These are phyloP conservation scores for Phrynosoma blainvillii DNA, from an alignment of 2,113 vertebrate genomes.

Conservation along the genomic window DNA sequence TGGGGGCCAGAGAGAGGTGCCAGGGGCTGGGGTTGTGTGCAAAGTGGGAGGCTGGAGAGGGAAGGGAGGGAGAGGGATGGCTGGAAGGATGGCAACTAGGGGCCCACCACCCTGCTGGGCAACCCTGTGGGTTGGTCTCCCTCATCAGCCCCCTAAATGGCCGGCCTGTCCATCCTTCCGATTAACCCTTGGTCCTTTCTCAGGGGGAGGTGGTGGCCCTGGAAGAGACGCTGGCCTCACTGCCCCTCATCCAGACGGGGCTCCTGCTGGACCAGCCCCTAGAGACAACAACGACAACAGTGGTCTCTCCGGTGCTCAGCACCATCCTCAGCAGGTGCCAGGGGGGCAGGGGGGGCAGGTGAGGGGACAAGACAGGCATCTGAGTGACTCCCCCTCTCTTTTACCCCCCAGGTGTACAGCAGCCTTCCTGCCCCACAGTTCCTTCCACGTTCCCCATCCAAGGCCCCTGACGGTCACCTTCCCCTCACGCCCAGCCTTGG, in stretches of 20 bases:
- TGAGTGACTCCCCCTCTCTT: not conserved
- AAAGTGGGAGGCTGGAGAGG: no score
- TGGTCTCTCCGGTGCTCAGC: constrained; percentile 17
- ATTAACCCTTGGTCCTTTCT: not conserved
- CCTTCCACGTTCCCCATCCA: constrained; percentile 39
- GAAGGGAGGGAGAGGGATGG: not conserved
- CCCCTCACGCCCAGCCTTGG: constrained; percentile 22
- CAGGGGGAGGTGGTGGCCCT: constrained; percentile 35
- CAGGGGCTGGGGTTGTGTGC: fast-evolving
- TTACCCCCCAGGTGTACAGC: constrained; percentile 36
- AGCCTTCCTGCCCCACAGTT: constrained; percentile 40
- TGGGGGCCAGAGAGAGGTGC: constrained; percentile 11
- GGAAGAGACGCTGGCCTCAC: constrained; percentile 12
- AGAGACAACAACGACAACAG: not conserved
- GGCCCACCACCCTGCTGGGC: not conserved
- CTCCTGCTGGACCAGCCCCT: constrained; percentile 13
- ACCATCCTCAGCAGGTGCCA: constrained; percentile 49
- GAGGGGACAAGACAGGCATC: fast-evolving
- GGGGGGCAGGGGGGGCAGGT: not conserved
- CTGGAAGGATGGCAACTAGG: not conserved
- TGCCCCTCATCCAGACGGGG: constrained; percentile 32
- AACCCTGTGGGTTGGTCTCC: no score
- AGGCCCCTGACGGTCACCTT: constrained; percentile 45
- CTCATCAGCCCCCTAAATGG: no score
- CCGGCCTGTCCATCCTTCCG: not conserved